Conservation (phyloP, 2,888 invertebrate species). For the Leptinotarsa rubiginosa region DNA sequence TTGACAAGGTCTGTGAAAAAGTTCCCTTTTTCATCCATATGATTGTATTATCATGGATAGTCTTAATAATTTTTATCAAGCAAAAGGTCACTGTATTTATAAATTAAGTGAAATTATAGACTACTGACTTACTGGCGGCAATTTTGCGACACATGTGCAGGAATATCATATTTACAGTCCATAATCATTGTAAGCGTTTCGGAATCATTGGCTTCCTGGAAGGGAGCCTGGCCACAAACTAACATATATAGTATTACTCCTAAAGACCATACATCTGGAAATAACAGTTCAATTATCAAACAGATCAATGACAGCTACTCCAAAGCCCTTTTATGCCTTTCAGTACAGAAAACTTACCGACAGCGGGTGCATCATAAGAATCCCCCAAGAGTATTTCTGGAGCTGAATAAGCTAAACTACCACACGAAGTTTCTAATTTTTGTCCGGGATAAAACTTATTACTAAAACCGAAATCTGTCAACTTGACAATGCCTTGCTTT, state of each 20-base stretch:
- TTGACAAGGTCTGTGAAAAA: no score
- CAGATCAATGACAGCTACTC: no score
- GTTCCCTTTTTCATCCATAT: no score
- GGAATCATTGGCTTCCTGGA: constrained; percentile 99
- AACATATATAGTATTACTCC: constrained; percentile 99
- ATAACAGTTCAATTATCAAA: constrained; percentile 22
- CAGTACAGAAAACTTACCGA: constrained; percentile 73
- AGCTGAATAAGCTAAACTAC: constrained; percentile 98
- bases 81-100: no score
- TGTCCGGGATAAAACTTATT: constrained; percentile 97
- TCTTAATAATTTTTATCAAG: no score
- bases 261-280: constrained; percentile 95
- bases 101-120: no score
- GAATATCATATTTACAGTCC: constrained; percentile 98
- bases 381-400: constrained; percentile 99
- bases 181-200: constrained; percentile 99
- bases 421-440: constrained; percentile 97
- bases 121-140: constrained; percentile 78
- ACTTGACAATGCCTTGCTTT: constrained; percentile 94
- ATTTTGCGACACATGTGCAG: constrained; percentile 84
- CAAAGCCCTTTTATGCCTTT: no score
- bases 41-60: no score
- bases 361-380: constrained; percentile 98
- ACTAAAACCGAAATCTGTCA: constrained; percentile 98
- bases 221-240: constrained; percentile 96